Conservation (phyloP, 2,113 vertebrate species). For the Coregonus clupeaformis region DNA sequence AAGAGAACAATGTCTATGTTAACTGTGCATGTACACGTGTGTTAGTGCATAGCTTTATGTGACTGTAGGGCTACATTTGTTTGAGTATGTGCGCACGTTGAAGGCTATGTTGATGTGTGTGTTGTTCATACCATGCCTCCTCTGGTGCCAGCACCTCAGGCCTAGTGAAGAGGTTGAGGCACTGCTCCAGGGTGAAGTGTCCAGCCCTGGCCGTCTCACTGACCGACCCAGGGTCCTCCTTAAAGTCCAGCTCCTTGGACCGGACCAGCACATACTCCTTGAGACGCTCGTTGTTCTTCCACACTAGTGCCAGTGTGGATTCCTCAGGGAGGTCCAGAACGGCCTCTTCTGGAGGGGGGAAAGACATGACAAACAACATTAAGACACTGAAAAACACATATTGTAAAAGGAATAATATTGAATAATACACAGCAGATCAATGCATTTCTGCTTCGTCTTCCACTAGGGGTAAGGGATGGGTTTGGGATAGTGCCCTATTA, state of each 20-base stretch:
- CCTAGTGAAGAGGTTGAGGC: slow-evolving; percentile 96
- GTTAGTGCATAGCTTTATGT: background rate
- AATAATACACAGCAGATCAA: too few relatives aligned
- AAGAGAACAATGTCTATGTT: background rate
- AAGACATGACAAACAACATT: too few relatives aligned
- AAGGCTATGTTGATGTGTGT: background rate
- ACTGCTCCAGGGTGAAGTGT: slow-evolving; percentile 96
- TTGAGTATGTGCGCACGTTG: background rate
- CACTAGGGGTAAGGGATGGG: too few relatives aligned
- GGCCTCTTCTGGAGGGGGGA: slow-evolving; percentile 75
- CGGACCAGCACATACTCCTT: slow-evolving; percentile 95
- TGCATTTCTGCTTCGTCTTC: too few relatives aligned
- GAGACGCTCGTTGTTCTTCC: slow-evolving; percentile 94
- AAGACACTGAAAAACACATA: too few relatives aligned
- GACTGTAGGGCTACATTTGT: background rate
- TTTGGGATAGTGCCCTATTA: too few relatives aligned
- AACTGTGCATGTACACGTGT: background rate
- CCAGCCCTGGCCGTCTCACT: slow-evolving; percentile 91
- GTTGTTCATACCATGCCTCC: slow-evolving; percentile 88
- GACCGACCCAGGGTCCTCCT: slow-evolving; percentile 89
- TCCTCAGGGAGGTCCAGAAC: slow-evolving; percentile 83
- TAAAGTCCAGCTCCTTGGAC: slow-evolving; percentile 92
- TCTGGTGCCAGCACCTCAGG: slow-evolving; percentile 96
- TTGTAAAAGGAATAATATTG: too few relatives aligned
- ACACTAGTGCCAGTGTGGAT: slow-evolving; percentile 87